Evolutionary conservation across 2,888 invertebrate species (phyloP), one percentile per base, ranked within the genome.

Genomic region (Tipula confusa): DNA sequence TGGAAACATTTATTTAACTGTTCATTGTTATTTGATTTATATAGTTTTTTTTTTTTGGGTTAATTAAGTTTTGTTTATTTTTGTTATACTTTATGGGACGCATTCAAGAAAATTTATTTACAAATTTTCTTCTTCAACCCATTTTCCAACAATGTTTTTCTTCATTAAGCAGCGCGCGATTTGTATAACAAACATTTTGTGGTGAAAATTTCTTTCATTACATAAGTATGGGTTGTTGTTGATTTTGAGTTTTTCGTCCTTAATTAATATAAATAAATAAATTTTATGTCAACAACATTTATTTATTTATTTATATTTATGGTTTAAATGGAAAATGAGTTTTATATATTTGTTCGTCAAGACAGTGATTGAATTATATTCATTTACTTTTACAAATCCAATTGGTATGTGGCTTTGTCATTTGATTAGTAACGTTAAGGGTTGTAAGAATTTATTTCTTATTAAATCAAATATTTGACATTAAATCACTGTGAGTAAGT

Each of bases 1-100:
- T 18, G 64, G 64, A 24, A 64, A 64, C 3, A 64, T 64, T 64
- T 64, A 64, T 64, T 64, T 64, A 64, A 64, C 64, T 18, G 64
- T 64, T 64, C 64, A 64, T 64, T 64, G 64, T 64, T 64, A 64
- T 64, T 64, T 64, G 64, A 64, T 64, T 64, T 64, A 64, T 64
- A 64, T 64, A 64, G 64, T 64, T 15, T 36, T 33, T 64, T 15
- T 36, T 33, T 38, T 64, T 64, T 64, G 64, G 64, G 64, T 64
- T 64, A 64, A 64, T 64, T 64, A 64, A 64, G 24, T 64, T 64
- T 48, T 48, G 18, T 48, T 64, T 64, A 24, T 64, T 64, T 64
- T 64, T 64, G 9, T 24, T 64, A 1, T 64, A 9, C 24, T 64
- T 18, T 15, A 15, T 43, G n/a, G 64, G 2, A 33, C n/a, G 7